Conservation (phyloP, 2,113 vertebrate species). For the Salvelinus fontinalis region DNA sequence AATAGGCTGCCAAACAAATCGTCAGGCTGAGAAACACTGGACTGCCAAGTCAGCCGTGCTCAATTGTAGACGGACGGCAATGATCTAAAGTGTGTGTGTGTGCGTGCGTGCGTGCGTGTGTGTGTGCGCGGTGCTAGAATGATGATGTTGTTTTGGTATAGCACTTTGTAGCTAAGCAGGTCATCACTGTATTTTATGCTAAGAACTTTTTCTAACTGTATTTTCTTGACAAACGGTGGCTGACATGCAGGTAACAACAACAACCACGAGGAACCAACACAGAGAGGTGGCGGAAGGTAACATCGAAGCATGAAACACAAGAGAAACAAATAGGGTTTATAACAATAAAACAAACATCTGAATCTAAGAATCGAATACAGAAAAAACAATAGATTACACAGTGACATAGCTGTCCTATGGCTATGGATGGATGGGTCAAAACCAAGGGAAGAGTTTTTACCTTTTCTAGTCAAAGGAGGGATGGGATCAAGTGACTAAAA, state of each 20-base stretch:
- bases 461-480: background rate
- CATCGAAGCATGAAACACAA: background rate
- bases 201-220: background rate
- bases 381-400: conserved; percentile 6
- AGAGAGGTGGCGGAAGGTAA: conserved; percentile 10
- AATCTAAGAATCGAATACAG: conserved; percentile 10
- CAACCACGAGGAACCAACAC: conserved; percentile 5
- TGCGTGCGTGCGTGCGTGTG: too few relatives aligned
- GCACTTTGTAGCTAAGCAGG: background rate
- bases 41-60: conserved; percentile 36
- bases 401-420: background rate
- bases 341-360: background rate
- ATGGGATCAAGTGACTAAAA: too few relatives aligned
- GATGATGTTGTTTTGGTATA: background rate
- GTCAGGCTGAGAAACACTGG: background rate
- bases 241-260: background rate
- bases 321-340: conserved; percentile 21
- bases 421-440: background rate
- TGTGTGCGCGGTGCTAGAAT: too few relatives aligned
- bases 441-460: background rate
- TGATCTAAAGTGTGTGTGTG: too few relatives aligned
- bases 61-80: background rate
- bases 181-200: background rate
- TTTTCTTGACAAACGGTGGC: background rate
- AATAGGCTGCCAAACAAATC: conserved; percentile 1